Evolutionary conservation across 2,113 vertebrate species (phyloP).

Genomic region (Pandion haliaetus): DNA sequence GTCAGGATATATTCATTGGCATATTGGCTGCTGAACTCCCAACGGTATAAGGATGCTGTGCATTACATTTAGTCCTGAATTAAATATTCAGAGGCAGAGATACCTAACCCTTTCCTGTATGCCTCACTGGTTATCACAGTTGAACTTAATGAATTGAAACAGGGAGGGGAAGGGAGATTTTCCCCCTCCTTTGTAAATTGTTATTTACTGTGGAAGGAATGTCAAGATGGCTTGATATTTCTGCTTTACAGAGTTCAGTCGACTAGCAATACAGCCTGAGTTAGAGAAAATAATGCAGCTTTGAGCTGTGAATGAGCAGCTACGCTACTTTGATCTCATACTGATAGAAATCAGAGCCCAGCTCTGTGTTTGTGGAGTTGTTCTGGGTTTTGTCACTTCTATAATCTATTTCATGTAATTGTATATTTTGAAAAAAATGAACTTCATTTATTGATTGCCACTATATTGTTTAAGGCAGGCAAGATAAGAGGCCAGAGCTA

Average conservation of each 20-base stretch:
- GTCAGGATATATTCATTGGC: constrained; percentile 46
- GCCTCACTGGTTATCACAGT: constrained; percentile 44
- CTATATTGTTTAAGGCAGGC: constrained; percentile 34
- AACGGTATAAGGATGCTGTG: constrained; percentile 32
- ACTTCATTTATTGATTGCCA: constrained; percentile 23
- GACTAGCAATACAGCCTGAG: background rate
- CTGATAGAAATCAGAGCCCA: constrained; percentile 35
- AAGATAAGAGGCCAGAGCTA: background rate
- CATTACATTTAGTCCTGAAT: constrained; percentile 48
- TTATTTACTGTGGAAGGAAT: constrained; percentile 46
- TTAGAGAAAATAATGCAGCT: constrained; percentile 26
- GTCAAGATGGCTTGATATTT: constrained; percentile 6
- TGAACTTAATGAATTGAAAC: constrained; percentile 54
- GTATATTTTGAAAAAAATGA: background rate
- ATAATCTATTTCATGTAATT: constrained; percentile 12
- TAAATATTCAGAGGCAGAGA: constrained; percentile 66
- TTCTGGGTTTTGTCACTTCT: constrained; percentile 29
- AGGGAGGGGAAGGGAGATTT: background rate
- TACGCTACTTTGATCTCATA: background rate
- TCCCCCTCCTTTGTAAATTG: background rate
- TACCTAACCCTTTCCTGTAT: constrained; percentile 41
- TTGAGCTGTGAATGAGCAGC: constrained; percentile 51
- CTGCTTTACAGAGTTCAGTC: background rate
- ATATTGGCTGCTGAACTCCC: constrained; percentile 57
- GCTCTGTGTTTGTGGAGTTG: background rate